A percentile compares a stretch with the other conserved stretches of the same genome.
Evolutionary conservation across 2,797 vertebrate species (phyloP).

Genomic region (Propithecus deckenii): DNA sequence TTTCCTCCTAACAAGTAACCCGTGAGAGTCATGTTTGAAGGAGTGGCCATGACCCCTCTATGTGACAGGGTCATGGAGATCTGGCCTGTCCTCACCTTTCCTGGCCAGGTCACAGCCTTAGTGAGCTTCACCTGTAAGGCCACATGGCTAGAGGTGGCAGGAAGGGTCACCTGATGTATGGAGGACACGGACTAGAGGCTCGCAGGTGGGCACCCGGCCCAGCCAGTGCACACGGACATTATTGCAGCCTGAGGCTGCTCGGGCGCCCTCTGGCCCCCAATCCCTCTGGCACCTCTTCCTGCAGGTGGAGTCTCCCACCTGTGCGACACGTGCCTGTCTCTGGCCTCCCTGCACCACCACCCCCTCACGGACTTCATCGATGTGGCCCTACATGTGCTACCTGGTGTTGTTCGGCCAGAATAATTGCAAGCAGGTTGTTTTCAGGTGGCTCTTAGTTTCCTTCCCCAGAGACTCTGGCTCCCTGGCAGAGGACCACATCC

Average conservation of each 20-base stretch:
- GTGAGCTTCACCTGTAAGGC: background rate
- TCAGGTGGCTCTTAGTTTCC: background rate
- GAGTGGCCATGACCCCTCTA: background rate
- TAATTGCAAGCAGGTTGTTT: background rate
- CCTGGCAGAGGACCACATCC: background rate
- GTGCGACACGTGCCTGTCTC: background rate
- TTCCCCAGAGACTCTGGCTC: background rate
- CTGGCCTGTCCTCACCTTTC: background rate
- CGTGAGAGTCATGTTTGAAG: background rate
- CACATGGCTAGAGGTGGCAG: background rate
- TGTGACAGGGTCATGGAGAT: background rate
- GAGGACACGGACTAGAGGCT: background rate
- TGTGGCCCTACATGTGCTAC: background rate
- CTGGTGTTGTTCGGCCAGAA: background rate
- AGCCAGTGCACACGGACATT: background rate
- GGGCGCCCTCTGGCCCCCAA: background rate
- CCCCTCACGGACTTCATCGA: rapidly evolving
- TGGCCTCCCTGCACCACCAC: background rate
- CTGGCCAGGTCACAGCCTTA: background rate
- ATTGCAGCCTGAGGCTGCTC: background rate
- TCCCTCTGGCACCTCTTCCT: background rate
- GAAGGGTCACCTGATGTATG: background rate
- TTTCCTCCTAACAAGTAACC: background rate
- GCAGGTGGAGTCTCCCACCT: background rate
- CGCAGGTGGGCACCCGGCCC: background rate